phyloP scores from a whole-genome alignment of 2,888 invertebrate genomes.

The Andrena minutula region DNA sequence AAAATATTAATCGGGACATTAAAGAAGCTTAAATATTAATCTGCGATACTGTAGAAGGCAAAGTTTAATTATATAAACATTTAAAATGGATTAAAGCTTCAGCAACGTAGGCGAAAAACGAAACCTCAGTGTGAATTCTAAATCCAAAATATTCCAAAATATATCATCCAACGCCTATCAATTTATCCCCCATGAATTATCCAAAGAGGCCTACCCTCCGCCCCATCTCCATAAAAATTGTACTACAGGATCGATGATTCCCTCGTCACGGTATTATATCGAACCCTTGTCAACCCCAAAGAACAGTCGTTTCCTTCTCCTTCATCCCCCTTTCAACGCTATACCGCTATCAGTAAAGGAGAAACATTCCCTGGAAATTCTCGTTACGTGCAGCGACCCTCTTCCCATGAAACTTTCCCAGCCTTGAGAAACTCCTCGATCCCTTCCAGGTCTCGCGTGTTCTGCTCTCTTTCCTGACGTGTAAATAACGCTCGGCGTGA shows the following conservation, averaged over 20 bases:
- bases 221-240: neutral
- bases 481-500: conserved; percentile 1
- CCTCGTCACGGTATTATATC: conserved; percentile 1
- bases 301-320: neutral
- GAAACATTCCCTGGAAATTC: conserved; percentile 7
- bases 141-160: no score
- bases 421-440: neutral
- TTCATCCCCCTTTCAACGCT: neutral
- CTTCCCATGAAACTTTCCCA: neutral
- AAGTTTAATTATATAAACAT: no score
- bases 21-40: no score
- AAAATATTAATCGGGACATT: neutral
- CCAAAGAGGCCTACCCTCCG: neutral
- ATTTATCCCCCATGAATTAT: no score
- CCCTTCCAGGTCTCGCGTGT: conserved; percentile 4
- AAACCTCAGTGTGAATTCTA: no score
- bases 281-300: conserved; percentile 14
- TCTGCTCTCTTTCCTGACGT: neutral
- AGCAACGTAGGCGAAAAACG: no score
- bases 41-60: no score
- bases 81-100: no score
- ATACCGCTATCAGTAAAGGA: neutral
- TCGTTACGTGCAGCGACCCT: neutral
- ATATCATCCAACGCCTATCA: no score
- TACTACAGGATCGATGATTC: conserved; percentile 4